Evolutionary conservation across 2,113 vertebrate genomes (phyloP).

Genomic region (Cettia cetti): DNA sequence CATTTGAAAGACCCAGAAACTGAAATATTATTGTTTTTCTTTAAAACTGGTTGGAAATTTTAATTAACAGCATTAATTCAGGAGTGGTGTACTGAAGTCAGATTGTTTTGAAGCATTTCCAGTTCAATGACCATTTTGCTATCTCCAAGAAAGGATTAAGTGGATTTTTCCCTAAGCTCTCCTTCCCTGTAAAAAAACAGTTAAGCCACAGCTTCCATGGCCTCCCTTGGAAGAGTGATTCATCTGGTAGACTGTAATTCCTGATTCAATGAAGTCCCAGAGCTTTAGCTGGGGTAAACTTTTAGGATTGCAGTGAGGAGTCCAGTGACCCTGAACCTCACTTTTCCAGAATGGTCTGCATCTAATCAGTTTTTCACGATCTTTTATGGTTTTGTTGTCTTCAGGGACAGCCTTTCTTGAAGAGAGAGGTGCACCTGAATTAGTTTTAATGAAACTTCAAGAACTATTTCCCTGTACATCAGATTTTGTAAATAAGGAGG

Average conservation of each 20-base stretch:
- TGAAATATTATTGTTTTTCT: background rate
- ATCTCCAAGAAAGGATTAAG: background rate
- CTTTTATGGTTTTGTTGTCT: background rate
- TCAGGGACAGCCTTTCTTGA: background rate
- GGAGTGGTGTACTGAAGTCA: background rate
- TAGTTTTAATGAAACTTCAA: background rate
- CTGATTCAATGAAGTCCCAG: background rate
- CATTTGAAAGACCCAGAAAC: background rate
- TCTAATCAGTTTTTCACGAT: background rate
- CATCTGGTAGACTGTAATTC: background rate
- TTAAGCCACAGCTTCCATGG: background rate
- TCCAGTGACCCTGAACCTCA: background rate
- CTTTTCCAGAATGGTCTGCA: background rate
- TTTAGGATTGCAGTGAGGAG: background rate
- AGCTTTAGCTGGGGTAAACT: background rate
- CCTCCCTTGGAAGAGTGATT: background rate
- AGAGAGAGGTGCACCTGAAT: background rate
- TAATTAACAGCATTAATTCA: background rate
- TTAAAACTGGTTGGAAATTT: background rate
- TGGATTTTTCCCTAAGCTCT: background rate
- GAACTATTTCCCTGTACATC: background rate
- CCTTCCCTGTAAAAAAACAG: background rate
- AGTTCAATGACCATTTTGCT: background rate
- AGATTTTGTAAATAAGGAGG: background rate
- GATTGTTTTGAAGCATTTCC: background rate